Base-by-base conservation (phyloP, 2,797 vertebrate species). In the Gila robusta region DNA sequence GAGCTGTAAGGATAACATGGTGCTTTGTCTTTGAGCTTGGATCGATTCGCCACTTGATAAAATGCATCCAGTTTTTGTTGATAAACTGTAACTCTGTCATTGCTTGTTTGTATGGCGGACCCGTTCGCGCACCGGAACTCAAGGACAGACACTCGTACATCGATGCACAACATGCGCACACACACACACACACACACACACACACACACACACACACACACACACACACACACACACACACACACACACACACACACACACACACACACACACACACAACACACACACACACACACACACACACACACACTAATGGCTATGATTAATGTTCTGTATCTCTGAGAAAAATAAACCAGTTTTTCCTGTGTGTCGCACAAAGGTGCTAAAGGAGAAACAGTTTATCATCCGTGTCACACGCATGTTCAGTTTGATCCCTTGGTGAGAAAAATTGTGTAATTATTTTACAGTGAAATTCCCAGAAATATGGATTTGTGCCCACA, bases 381-480 rank as follows among this genome's bases (percentile, higher is more conserved):
- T 85, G 81, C 79, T 84, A 70, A 85, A 89, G 89, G 87, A 89
- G 89, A 90, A 89, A 87, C 79, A 83, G 89, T 90, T 90, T 87
- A 90, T 90, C 89, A 89, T 87, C 73, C 44, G 9, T 89, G 89
- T 87, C 84, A 86, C 69, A 62, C 16, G 35, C 86, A 79, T 49
- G 23, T 89, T 87, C 86, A 81, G 56, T 87, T 86, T 74, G 59
- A 76, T 74, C 73, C 89, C 79, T 86, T 67, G 23, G 59, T 79
- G 83, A 66, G 69, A 84, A 90, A 1, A 84, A 67, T 72, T 89
- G 52, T 76, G 87, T 76, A 86, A 87, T 87, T 87, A 87, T 87
- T 87, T 89, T 77, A 87, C 67, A 28, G 26, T 5, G 0, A 66
- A 62, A 84, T 70, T 81, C 79, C 41, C 10, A 69, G 41, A 80